Evolutionary conservation across 2,797 vertebrate genomes (phyloP), one percentile per base, ranked within the genome.

Genomic region (Mastacembelus armatus): DNA sequence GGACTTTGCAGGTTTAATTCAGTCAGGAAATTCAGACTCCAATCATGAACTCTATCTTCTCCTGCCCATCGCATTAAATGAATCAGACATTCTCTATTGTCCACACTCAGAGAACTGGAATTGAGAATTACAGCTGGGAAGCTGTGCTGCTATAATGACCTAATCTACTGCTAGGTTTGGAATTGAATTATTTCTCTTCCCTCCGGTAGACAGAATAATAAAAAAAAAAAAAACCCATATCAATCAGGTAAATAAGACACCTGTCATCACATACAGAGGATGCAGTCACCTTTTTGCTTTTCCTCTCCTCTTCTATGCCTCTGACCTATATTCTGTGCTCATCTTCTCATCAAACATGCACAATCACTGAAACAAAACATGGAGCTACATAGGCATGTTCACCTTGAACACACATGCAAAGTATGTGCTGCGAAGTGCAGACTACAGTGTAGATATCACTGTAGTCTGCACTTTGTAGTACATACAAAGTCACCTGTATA

Each of bases 161-260:
- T 60, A 56, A 75, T 78, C 78, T 54, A 56, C 56, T 48, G 57
- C 58, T 27, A 42, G 42, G 26, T 59, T 71, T 61, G 70, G 21
- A 80, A 83, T 67, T 64, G 6, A 82, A 77, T 78, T 65, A 81
- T 85, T 79, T 50, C 47, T 63, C 47, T 74, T 68, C 29, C 44
- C 69, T 60, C 29, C 11, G 16, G 64, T 56, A 36, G 55, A 70
- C 60, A 66, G 43, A 36, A 60, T 79, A 43, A 47, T 57, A 74
- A 49, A 39, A 66, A 71, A 72, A 68, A 75, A 49, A 39, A 66
- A 71, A 72, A 68, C 75, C 81, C 64, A 68, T 72, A 78, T 85
- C 62, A 73, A 61, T 87, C 71, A 74, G 50, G 69, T 70, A 66
- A 85, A 89, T 71, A 83, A 73, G 76, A 85, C 74, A 71, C 64